A percentile compares a stretch with the other conserved stretches of the same genome.
Evolutionary conservation across 53 echinoderm and acorn worm species (phyloP).

Genomic region (Luidia sarsii): DNA sequence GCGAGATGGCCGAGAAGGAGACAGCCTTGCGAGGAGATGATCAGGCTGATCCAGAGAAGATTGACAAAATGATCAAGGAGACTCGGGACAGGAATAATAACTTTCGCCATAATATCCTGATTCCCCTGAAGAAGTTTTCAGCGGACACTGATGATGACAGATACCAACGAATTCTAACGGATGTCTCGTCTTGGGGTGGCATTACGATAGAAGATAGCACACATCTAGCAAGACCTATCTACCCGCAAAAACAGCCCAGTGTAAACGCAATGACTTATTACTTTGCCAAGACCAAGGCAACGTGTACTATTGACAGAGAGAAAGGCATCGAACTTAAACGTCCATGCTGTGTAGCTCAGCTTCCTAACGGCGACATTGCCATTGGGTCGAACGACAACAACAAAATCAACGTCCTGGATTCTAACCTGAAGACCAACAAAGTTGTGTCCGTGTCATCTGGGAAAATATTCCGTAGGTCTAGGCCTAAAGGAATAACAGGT

Average conservation of each 20-base stretch:
- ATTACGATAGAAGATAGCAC: no score
- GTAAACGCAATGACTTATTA: no score
- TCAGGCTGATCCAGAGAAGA: not conserved
- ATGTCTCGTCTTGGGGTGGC: conserved; percentile 9
- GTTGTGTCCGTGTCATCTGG: not conserved
- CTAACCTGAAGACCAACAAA: not conserved
- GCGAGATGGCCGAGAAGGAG: not conserved
- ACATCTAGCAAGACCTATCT: no score
- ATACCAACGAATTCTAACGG: not conserved
- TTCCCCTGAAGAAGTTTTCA: not conserved
- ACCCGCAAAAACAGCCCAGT: no score
- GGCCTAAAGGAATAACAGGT: conserved; percentile 47
- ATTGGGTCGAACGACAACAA: conserved; percentile 41
- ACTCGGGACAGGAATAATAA: not conserved
- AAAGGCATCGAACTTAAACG: not conserved
- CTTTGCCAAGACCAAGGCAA: not conserved
- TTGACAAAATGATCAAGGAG: not conserved
- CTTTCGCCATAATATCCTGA: not conserved
- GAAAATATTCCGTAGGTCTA: not conserved
- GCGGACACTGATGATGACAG: no score
- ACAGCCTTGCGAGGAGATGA: not conserved
- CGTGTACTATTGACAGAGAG: not conserved
- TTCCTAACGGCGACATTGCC: conserved; percentile 38
- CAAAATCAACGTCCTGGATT: conserved; percentile 53
- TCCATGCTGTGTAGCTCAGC: conserved; percentile 31